Percentiles rank a stretch among this genome's conserved stretches.
Conservation (phyloP, 2,797 vertebrate species). For the Alosa sapidissima region DNA sequence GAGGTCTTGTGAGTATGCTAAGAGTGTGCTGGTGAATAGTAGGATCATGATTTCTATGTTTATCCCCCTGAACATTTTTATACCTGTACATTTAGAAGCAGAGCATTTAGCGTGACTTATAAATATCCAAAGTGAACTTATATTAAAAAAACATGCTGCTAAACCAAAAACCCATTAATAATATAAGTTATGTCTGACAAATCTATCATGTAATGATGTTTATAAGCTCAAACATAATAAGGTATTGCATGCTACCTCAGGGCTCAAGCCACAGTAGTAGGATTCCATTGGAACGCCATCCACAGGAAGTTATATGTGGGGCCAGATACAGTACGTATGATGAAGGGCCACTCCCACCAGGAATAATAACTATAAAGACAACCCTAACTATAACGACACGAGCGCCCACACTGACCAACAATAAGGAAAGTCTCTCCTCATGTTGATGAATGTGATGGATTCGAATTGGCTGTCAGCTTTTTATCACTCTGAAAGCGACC, state of each 20-base stretch:
- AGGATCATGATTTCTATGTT: neutral
- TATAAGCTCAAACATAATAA: neutral
- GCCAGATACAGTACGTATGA: neutral
- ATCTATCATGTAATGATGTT: neutral
- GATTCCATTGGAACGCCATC: neutral
- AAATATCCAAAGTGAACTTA: neutral
- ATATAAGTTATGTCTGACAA: neutral
- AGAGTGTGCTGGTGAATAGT: neutral
- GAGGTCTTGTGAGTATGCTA: neutral
- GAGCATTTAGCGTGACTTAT: neutral
- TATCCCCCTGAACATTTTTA: neutral
- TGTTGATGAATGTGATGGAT: too few relatives aligned
- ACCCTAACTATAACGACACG: too few relatives aligned
- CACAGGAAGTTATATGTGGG: neutral
- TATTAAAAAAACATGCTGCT: neutral
- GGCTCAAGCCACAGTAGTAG: neutral
- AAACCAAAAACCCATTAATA: neutral
- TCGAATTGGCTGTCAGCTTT: too few relatives aligned
- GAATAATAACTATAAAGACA: too few relatives aligned
- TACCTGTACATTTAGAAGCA: neutral
- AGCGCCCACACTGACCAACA: too few relatives aligned
- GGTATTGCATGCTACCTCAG: neutral
- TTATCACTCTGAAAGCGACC: too few relatives aligned
- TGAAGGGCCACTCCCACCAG: too few relatives aligned
- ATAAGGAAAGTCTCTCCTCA: too few relatives aligned